phyloP scores from a whole-genome alignment of 1,140 invertebrate species.

The Lordiphosa stackelbergi region DNA sequence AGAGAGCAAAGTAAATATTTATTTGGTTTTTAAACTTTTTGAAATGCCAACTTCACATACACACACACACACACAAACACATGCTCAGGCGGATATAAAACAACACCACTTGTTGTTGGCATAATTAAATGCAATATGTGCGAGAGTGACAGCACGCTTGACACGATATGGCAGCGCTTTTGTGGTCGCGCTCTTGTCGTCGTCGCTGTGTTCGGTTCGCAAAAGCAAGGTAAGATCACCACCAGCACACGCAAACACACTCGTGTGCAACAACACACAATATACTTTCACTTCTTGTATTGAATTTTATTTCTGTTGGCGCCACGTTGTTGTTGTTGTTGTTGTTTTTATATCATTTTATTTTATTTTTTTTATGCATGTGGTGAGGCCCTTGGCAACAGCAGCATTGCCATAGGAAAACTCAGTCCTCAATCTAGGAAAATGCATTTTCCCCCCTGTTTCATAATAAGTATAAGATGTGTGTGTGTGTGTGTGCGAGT shows the following conservation, averaged over 20 bases:
- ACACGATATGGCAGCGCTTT: slow-evolving; percentile 13
- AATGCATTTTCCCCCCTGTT: slow-evolving; percentile 4
- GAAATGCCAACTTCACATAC: slow-evolving; percentile 47
- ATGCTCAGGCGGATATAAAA: slow-evolving; percentile 42
- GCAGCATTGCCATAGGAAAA: slow-evolving; percentile 34
- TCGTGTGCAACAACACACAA: slow-evolving; percentile 27
- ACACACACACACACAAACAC: slow-evolving; percentile 18
- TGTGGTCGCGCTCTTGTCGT: slow-evolving; percentile 21
- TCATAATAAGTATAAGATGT: slow-evolving; percentile 7
- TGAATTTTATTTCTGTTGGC: slow-evolving; percentile 63
- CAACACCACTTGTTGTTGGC: slow-evolving; percentile 66
- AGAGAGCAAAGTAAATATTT: slow-evolving; percentile 30
- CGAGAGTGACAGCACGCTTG: slow-evolving; percentile 60
- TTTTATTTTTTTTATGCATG: slow-evolving; percentile 47
- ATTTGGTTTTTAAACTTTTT: slow-evolving; percentile 47
- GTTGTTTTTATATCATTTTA: slow-evolving; percentile 41
- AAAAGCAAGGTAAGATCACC: slow-evolving; percentile 65
- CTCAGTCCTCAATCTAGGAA: slow-evolving; percentile 4
- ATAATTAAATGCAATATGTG: slow-evolving; percentile 68
- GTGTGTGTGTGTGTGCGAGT: neutral
- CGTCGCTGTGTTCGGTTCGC: slow-evolving; percentile 3
- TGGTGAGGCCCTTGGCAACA: slow-evolving; percentile 49
- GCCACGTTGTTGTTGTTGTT: slow-evolving; percentile 49
- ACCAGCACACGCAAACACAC: slow-evolving; percentile 21
- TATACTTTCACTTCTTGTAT: slow-evolving; percentile 75